These are phyloP conservation scores for Drosophila barbarae DNA, from an alignment of 2,888 invertebrate genomes.

Conservation along the genomic window DNA sequence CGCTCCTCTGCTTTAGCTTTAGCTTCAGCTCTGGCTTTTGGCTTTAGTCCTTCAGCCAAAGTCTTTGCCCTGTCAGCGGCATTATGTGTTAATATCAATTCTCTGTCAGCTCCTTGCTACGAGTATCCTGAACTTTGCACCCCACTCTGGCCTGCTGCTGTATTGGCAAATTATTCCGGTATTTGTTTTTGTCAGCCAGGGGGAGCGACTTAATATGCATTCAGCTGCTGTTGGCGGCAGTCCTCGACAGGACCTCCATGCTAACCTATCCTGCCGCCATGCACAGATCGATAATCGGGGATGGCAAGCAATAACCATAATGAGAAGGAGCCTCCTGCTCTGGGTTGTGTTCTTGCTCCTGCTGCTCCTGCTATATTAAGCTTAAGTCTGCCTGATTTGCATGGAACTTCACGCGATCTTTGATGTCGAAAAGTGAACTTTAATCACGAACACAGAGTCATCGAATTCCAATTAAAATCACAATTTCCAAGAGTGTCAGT, in stretches of 20 bases:
- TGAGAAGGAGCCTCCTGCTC: slow-evolving; percentile 40
- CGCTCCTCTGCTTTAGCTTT: slow-evolving; percentile 3
- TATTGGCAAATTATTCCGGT: slow-evolving; percentile 69
- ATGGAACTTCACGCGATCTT: slow-evolving; percentile 53
- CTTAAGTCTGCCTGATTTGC: slow-evolving; percentile 54
- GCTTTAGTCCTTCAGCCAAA: slow-evolving; percentile 13
- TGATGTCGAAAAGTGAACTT: slow-evolving; percentile 59
- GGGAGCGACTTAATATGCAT: slow-evolving; percentile 66
- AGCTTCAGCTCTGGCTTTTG: background rate
- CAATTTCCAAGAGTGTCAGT: slow-evolving; percentile 63
- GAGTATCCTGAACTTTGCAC: slow-evolving; percentile 22
- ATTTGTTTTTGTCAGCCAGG: slow-evolving; percentile 66
- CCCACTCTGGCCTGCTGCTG: slow-evolving; percentile 1
- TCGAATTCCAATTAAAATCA: slow-evolving; percentile 69
- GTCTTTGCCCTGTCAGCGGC: slow-evolving; percentile 61
- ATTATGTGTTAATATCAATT: slow-evolving; percentile 72
- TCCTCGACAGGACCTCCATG: slow-evolving; percentile 24
- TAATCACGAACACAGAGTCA: slow-evolving; percentile 55
- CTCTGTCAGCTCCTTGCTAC: slow-evolving; percentile 32
- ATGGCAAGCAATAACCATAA: slow-evolving; percentile 61
- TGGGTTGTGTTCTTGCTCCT: background rate
- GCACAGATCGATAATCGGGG: slow-evolving; percentile 67
- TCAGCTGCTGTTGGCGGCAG: slow-evolving; percentile 49
- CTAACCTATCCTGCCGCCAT: slow-evolving; percentile 3
- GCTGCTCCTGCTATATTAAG: slow-evolving; percentile 1